Base-by-base conservation (phyloP, 2,113 vertebrate species). In the Grallaria varia region DNA sequence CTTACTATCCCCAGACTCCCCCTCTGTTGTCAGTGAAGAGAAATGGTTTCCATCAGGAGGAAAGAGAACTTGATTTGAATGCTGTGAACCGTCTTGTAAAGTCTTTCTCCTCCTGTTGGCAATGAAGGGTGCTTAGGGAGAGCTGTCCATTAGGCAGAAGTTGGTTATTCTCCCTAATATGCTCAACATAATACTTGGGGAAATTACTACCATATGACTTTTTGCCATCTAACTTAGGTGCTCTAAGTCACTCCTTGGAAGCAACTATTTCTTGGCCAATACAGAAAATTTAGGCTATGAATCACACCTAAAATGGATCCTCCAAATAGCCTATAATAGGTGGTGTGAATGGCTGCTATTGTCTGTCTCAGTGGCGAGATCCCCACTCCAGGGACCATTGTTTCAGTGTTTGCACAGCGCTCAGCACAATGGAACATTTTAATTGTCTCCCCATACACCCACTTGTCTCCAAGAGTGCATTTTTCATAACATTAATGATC, bases 351-450 rank as follows among this genome's bases (percentile, higher is more conserved):
- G 83, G 76, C 30, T 85, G 42, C 72, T 83, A 83, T 95, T 96
- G 55, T 95, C 68, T 97, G 63, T 25, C 56, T 95, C 49, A 12
- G 62, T 76, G 82, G 82, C 71, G 76, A 88, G 82, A 87, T 93
- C 82, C 66, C 55, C 72, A 81, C 3, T 18, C 63, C 30, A 27
- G 75, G 67, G 95, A 92, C 87, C 63, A 80, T 91, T 88, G 87
- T 96, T 91, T 93, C 84, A 67, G 49, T 83, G 47, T 89, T 89
- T 76, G 77, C 55, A 66, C n/a, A 80, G 91, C 0, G 5, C 50
- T 87, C 52, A 93, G 55, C 75, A 95, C 87, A 95, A 95, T 84
- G 68, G 91, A 93, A 90, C 56, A 78, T 67, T 95, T 90, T 95
- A 92, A 92, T 95, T 96, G 90, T 80, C 80, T 96, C 83, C 53